Percentiles rank a stretch among this genome's conserved stretches.
Conservation (phyloP, 2,113 vertebrate species). For the Urocitellus parryii region DNA sequence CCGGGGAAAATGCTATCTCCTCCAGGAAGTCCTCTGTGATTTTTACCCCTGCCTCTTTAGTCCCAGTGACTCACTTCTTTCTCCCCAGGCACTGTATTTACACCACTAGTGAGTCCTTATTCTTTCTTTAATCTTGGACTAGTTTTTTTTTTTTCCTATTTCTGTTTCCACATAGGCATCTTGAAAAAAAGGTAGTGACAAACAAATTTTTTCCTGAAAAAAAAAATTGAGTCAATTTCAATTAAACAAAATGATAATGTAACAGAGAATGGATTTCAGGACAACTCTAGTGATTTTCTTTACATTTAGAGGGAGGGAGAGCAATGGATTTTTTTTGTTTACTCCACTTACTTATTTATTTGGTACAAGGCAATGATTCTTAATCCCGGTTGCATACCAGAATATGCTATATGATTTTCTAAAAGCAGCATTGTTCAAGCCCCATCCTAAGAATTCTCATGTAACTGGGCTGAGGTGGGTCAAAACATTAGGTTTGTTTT, state of each 20-base stretch:
- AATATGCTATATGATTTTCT: conserved; percentile 1
- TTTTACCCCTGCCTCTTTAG: not conserved
- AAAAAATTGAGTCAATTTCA: not conserved
- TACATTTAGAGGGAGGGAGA: not conserved
- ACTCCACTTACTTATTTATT: not conserved
- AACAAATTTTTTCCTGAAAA: not conserved
- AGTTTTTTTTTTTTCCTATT: not conserved
- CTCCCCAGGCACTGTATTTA: not conserved
- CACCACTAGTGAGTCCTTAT: not conserved
- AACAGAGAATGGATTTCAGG: not conserved
- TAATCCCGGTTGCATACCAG: not conserved
- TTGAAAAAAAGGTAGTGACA: not conserved
- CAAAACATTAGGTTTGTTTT: not conserved
- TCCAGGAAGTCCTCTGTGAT: not conserved
- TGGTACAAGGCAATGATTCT: not conserved
- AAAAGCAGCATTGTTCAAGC: not conserved
- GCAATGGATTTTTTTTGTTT: not conserved
- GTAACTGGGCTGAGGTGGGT: not conserved
- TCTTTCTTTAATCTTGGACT: not conserved
- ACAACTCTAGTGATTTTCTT: not conserved
- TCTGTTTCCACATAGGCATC: not conserved
- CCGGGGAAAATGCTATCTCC: not conserved
- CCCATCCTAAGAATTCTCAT: not conserved
- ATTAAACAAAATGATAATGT: not conserved
- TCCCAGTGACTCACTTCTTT: not conserved